Conservation (phyloP, 2,113 vertebrate species). For the Panthera leo region DNA sequence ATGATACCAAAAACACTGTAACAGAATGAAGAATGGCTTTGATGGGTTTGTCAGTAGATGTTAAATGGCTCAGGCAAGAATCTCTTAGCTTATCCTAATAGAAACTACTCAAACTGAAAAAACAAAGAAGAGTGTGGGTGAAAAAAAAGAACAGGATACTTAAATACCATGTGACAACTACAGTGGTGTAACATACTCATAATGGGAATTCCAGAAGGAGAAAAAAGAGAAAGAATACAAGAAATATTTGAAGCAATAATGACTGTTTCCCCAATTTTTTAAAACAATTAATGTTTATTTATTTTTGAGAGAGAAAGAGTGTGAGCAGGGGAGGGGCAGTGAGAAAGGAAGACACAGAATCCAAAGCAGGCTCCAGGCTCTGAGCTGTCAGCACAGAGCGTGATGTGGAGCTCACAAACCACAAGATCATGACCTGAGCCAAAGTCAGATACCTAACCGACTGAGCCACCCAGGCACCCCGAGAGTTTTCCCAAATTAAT, state of each 20-base stretch:
- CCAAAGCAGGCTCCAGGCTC: no score
- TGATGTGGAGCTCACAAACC: no score
- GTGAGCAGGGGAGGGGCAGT: no score
- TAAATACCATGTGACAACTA: neutral
- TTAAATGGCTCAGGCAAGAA: neutral
- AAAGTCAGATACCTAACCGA: no score
- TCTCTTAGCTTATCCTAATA: neutral
- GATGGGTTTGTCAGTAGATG: neutral
- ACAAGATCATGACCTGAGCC: no score
- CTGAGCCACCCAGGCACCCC: no score
- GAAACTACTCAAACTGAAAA: neutral
- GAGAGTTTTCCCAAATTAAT: neutral
- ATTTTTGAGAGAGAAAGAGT: no score
- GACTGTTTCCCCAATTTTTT: no score
- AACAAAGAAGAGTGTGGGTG: neutral
- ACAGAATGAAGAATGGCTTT: neutral
- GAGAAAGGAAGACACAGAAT: no score
- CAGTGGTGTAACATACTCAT: neutral
- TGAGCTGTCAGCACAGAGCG: no score
- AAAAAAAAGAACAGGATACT: neutral
- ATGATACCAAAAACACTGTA: neutral
- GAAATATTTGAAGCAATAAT: neutral
- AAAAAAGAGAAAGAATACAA: neutral
- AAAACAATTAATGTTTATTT: no score
- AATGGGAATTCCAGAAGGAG: neutral